These are phyloP conservation scores for Tinea trinotella DNA, from an alignment of 2,888 invertebrate genomes.

Conservation along the genomic window DNA sequence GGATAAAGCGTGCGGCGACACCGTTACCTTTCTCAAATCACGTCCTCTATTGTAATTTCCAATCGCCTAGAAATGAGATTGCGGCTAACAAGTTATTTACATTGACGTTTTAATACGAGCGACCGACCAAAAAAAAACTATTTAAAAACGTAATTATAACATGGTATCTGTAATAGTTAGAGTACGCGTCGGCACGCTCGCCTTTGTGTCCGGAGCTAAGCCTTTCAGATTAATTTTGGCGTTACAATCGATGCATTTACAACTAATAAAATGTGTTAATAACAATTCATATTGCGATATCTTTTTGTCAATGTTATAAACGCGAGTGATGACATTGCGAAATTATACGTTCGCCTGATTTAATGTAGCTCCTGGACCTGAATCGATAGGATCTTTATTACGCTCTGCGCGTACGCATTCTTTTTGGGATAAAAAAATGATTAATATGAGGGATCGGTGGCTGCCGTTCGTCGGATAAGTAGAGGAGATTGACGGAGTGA, in stretches of 20 bases:
- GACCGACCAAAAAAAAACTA: conserved; percentile 52
- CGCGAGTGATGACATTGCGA: conserved; percentile 30
- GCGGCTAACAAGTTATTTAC: conserved; percentile 74
- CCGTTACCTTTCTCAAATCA: conserved; percentile 73
- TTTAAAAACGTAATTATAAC: conserved; percentile 71
- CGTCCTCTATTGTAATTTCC: conserved; percentile 73
- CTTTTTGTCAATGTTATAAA: conserved; percentile 46
- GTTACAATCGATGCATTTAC: conserved; percentile 62
- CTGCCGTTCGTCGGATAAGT: conserved; percentile 61
- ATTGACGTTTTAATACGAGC: conserved; percentile 72
- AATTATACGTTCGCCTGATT: conserved; percentile 18
- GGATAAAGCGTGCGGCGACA: conserved; percentile 62
- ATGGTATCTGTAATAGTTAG: conserved; percentile 62
- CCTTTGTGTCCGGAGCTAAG: conserved; percentile 66
- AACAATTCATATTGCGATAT: conserved; percentile 62
- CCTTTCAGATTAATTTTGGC: conserved; percentile 66
- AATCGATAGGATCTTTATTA: conserved; percentile 59
- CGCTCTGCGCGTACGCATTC: conserved; percentile 27
- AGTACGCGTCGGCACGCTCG: conserved; percentile 55
- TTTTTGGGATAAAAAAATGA: conserved; percentile 60
- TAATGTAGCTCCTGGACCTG: conserved; percentile 37
- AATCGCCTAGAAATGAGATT: conserved; percentile 72
- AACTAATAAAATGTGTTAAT: conserved; percentile 58
- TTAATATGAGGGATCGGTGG: conserved; percentile 59
- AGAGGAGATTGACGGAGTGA: conserved; percentile 66